Evolutionary conservation across 2,888 invertebrate species (phyloP), one percentile per base, ranked within the genome.

Genomic region (Belgica antarctica): DNA sequence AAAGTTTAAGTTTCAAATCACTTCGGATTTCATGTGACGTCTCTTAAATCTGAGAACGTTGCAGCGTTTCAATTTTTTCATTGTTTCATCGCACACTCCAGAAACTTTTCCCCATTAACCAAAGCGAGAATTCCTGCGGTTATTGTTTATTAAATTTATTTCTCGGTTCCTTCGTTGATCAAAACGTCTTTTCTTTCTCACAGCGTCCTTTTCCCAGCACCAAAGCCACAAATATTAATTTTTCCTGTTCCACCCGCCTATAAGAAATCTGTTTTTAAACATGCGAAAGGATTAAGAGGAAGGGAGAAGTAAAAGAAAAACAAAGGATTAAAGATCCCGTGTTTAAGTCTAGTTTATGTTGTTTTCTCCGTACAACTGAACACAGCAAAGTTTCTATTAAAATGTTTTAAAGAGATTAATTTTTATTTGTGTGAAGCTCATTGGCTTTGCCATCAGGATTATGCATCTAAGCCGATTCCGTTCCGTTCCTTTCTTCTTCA

Each of bases 171-270:
- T 31, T n/a, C 7, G 34, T 5, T 5, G 34, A 31, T 31, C 34
- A 8, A 5, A 31, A 31, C 34, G n/a, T n/a, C n/a, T n/a, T n/a
- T n/a, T n/a, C n/a, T n/a, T n/a, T n/a, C n/a, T n/a, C n/a, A n/a
- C n/a, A n/a, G n/a, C n/a, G n/a, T n/a, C n/a, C n/a, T n/a, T n/a
- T n/a, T n/a, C n/a, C n/a, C n/a, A n/a, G 12, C 34, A 31, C 5
- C 8, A 62, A 31, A n/a, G 31, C 62, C 62, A 62, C 62, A 62
- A 17, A 62, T 31, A 62, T 62, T 62, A 62, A 62, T 62, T 62
- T 62, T 59, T 59, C 1, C 15, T 47, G 10, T 15, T 31, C 34
- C 34, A 8, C 34, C 12, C 34, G 12, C 12, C 34, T 31, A 12
- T 31, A 31, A 31, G 34, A 41, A 52, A 52, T 52, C 52, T 22